These are phyloP conservation scores for Lingula anatina DNA, from an alignment of 2,888 invertebrate species.

Conservation along the genomic window DNA sequence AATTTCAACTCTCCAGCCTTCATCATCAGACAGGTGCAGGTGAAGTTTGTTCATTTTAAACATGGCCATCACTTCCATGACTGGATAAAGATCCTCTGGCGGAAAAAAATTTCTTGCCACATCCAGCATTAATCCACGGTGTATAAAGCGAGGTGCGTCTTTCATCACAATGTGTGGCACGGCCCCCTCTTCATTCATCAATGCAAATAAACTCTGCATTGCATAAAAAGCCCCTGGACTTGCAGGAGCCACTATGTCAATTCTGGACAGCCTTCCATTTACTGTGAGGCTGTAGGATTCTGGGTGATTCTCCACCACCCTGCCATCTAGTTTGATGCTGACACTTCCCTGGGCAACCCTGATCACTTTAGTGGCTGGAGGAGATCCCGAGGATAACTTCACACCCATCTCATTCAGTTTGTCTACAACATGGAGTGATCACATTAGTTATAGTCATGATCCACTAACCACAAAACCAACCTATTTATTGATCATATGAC, in stretches of 20 bases:
- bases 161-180: conserved; percentile 17
- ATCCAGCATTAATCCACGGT: conserved; percentile 45
- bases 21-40: conserved; percentile 46
- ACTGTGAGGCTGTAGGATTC: conserved; percentile 5
- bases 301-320: too few species aligned
- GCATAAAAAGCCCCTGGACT: conserved; percentile 29
- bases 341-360: too few species aligned
- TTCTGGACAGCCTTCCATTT: conserved; percentile 10
- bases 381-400: too few species aligned
- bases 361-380: too few species aligned
- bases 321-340: too few species aligned
- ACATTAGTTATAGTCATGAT: too few species aligned
- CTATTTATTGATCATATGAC: too few species aligned
- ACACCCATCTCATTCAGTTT: too few species aligned
- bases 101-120: conserved; percentile 40
- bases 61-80: conserved; percentile 38
- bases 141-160: conserved; percentile 34
- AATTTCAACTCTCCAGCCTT: conserved; percentile 47
- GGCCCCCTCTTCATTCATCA: conserved; percentile 13
- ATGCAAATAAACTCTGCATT: conserved; percentile 24
- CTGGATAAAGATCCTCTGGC: conserved; percentile 22
- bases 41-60: conserved; percentile 48
- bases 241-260: conserved; percentile 19
- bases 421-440: too few species aligned
- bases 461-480: too few species aligned